phyloP scores from a whole-genome alignment of 2,113 vertebrate genomes.

The Motacilla tschutschensis region DNA sequence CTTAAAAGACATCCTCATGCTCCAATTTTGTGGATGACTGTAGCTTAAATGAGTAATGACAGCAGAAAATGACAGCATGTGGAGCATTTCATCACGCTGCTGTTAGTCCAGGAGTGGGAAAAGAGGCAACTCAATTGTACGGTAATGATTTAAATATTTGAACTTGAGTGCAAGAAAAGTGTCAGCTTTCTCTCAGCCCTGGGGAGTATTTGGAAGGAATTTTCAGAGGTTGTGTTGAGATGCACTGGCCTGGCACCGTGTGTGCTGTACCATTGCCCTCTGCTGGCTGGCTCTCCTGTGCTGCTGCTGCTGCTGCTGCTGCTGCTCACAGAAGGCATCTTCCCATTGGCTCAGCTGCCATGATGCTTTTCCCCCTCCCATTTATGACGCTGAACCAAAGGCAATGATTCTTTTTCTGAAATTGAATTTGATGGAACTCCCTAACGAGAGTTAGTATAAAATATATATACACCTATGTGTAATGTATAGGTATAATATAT shows the following conservation, averaged over 20 bases:
- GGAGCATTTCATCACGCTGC: not conserved
- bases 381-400: not conserved
- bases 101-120: not conserved
- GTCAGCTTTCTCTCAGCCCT: not conserved
- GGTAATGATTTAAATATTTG: not conserved
- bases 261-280: constrained; percentile 26
- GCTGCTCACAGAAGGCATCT: not conserved
- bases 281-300: not conserved
- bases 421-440: not conserved
- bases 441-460: not conserved
- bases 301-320: not conserved
- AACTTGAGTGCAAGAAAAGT: not conserved
- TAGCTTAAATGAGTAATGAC: not conserved
- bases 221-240: not conserved
- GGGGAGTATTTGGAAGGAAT: not conserved
- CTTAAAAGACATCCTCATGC: not conserved
- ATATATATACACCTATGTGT: not conserved
- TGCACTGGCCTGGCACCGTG: not conserved
- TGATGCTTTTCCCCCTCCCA: accelerated
- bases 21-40: not conserved
- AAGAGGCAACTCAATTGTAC: not conserved
- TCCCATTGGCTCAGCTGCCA: not conserved
- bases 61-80: not conserved
- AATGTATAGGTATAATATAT: not conserved
- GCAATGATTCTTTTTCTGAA: not conserved